Evolutionary conservation across 2,888 invertebrate species (phyloP), one percentile per base, ranked within the genome.

Genomic region (Morpho helenor): DNA sequence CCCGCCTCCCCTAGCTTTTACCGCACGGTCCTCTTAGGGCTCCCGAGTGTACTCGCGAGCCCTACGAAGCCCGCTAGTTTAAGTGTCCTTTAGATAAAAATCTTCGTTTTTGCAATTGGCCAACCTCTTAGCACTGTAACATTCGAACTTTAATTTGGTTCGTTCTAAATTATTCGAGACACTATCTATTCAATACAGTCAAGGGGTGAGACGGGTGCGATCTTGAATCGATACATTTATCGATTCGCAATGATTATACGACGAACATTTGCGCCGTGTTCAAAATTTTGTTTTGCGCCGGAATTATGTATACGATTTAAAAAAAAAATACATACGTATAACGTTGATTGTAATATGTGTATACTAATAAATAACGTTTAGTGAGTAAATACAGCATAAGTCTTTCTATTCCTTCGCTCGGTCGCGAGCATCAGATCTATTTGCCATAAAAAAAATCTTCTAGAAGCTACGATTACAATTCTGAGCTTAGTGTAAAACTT

Each of bases 51-150:
- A 41, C 58, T 59, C 66, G 72, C 67, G 72, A 69, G 63, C 67
- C 66, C 73, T 71, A 80, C 75, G 84, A 79, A 70, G 62, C 68
- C 73, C 77, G 81, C 72, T 84, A 85, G 82, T 73, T 75, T 87
- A 81, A 85, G 82, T 86, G 61, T 83, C 81, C 83, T 79, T 78
- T 86, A 88, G 87, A 81, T 16, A 79, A 80, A 91, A 91, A 91
- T 87, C 91, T 91, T 91, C 91, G 91, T 91, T 91, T 91, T 91
- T 91, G 91, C 91, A 91, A 91, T 91, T 90, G 91, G 91, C 91
- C 91, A 90, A 84, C 89, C 88, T 87, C 87, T 84, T 80, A 74
- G 79, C 89, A 89, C 88, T 91, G 91, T 91, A 85, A 82, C 76
- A 69, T 73, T 66, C 69, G 65, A 68, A 65, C 61, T 65, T 60